Conservation (phyloP, 2,113 vertebrate genomes). For the Hassar affinis region DNA sequence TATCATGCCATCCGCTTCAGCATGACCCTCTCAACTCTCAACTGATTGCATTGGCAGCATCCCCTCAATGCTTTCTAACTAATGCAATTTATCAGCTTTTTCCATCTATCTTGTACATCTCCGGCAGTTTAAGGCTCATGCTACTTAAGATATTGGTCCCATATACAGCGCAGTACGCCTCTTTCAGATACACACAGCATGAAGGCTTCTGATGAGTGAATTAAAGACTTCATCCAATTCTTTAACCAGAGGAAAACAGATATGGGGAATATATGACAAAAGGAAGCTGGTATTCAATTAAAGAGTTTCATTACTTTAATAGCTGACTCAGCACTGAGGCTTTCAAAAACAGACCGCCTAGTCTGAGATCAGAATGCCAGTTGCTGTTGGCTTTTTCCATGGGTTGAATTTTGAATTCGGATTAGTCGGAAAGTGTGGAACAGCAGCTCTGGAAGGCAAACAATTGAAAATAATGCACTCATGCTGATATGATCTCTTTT, state of each 20-base stretch:
- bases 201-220: slow-evolving; percentile 41
- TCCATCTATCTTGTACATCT: slow-evolving; percentile 58
- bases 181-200: slow-evolving; percentile 29
- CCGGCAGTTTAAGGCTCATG: slow-evolving; percentile 51
- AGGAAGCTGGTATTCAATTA: slow-evolving; percentile 43
- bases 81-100: slow-evolving; percentile 67
- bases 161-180: neutral
- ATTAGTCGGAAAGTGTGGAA: neutral
- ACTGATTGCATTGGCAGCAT: slow-evolving; percentile 46
- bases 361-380: neutral
- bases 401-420: neutral
- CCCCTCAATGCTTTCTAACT: slow-evolving; percentile 52
- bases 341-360: slow-evolving; percentile 15
- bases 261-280: neutral
- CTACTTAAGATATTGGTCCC: slow-evolving; percentile 63
- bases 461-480: neutral
- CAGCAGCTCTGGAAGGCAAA: neutral
- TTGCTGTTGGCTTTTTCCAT: slow-evolving; percentile 15
- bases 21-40: slow-evolving; percentile 45
- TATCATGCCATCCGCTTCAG: slow-evolving; percentile 23
- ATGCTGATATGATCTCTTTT: neutral
- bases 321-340: slow-evolving; percentile 43
- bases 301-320: slow-evolving; percentile 65
- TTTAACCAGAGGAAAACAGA: slow-evolving; percentile 22
- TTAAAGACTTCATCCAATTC: slow-evolving; percentile 35